These are phyloP conservation scores for Phasianus colchicus DNA, from an alignment of 2,113 vertebrate species.

Conservation along the genomic window DNA sequence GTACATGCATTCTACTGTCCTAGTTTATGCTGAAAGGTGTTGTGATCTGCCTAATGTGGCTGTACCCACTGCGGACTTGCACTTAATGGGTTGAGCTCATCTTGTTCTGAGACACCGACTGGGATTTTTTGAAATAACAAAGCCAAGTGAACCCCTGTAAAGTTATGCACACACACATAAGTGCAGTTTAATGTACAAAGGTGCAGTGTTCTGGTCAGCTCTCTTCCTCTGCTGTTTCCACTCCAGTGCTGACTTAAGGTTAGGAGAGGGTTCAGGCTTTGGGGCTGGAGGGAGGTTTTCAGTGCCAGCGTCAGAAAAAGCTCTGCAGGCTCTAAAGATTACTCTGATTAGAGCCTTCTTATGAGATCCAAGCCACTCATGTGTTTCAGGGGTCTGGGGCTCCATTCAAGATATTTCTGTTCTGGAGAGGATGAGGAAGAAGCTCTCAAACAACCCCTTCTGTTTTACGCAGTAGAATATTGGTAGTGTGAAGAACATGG, in stretches of 20 bases:
- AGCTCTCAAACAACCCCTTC: neutral
- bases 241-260: conserved; percentile 14
- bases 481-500: neutral
- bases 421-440: neutral
- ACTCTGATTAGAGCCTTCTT: neutral
- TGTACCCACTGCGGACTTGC: neutral
- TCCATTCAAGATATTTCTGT: neutral
- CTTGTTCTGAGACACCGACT: neutral
- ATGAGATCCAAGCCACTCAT: rapidly evolving
- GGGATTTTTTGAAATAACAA: neutral
- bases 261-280: neutral
- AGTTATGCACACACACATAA: neutral
- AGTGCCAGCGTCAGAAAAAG: neutral
- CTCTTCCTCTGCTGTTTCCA: neutral
- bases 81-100: neutral
- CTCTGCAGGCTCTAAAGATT: rapidly evolving
- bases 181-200: neutral
- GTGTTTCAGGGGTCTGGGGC: neutral
- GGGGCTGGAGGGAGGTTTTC: neutral
- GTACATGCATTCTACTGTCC: neutral
- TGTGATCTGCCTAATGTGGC: neutral
- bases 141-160: neutral
- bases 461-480: neutral
- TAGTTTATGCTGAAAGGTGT: neutral
- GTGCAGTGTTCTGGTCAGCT: neutral